Percentiles rank a stretch among this genome's conserved stretches.
Evolutionary conservation across 2,113 vertebrate species (phyloP).

Genomic region (Ailuropoda melanoleuca): DNA sequence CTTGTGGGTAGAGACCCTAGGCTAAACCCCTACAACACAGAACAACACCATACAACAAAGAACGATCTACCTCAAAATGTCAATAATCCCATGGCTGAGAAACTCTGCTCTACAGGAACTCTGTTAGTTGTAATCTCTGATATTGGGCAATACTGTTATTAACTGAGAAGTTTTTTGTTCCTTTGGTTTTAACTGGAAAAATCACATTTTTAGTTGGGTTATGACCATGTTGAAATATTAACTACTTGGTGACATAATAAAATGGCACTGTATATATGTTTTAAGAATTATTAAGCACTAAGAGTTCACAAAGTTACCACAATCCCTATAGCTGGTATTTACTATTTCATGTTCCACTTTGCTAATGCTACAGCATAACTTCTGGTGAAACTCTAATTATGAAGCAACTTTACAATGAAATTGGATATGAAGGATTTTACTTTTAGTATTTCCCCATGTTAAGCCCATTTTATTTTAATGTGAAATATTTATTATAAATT

Average conservation of each 20-base stretch:
- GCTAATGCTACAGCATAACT: background rate
- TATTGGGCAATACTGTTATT: background rate
- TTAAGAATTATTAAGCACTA: slow-evolving; percentile 57
- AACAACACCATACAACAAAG: background rate
- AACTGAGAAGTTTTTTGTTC: background rate
- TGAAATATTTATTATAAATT: slow-evolving; percentile 59
- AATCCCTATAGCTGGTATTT: slow-evolving; percentile 4
- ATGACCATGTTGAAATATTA: slow-evolving; percentile 40
- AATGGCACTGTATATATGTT: slow-evolving; percentile 41
- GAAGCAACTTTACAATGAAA: background rate
- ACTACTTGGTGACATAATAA: slow-evolving; percentile 49
- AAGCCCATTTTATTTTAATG: slow-evolving; percentile 37
- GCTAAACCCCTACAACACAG: background rate
- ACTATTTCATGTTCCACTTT: background rate
- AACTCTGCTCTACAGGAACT: background rate
- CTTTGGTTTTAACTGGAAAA: slow-evolving; percentile 40
- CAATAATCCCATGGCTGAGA: background rate
- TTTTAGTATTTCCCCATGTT: slow-evolving; percentile 36
- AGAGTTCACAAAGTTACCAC: slow-evolving; percentile 15
- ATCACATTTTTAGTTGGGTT: slow-evolving; percentile 2
- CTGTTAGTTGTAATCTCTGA: background rate
- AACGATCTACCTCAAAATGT: background rate
- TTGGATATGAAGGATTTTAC: background rate
- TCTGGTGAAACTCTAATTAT: background rate
- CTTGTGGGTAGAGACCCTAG: background rate